Evolutionary conservation across 2,113 vertebrate genomes (phyloP), one percentile per base, ranked within the genome.

Genomic region (Sterna hirundo): DNA sequence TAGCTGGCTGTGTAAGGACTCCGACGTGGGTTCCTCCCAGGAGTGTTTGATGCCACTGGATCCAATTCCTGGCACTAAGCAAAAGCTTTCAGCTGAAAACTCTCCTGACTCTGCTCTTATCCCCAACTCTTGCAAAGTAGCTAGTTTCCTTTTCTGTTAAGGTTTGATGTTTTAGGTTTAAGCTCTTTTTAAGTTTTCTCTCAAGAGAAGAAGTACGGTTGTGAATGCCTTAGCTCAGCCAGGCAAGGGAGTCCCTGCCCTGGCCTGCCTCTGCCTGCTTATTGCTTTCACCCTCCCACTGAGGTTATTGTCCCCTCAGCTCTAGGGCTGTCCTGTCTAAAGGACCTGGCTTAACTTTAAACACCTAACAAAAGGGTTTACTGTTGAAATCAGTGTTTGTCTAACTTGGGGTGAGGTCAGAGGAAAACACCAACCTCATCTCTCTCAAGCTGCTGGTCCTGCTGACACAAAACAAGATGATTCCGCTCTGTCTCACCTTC

Each of bases 21-120:
- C 44, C 0, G 1, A 8, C 0, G 0, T 40, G 23, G 6, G 8
- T 52, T 88, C 15, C 9, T 74, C 34, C 26, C 46, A 20, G 42
- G 16, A 49, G n/a, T 6, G 10, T 77, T 86, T 57, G 61, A 54
- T 69, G 49, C 27, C 4, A 5, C 52, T 0, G 0, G 30, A 61
- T 88, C 36, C 0, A 0, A 40, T 82, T 75, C 32, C 27, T 65
- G 23, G 16, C 70, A 55, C n/a, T 82, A 44, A 92, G 47, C 21
- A 75, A 57, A 77, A 81, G 17, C 15, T 44, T 83, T 58, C n/a
- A 30, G 30, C 32, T 82, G 64, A 79, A 91, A 84, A 62, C 61
- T 90, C 26, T 86, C 25, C 40, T 29, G 22, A 65, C 16, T 95
- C 46, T 52, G 16, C 34, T 86, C 21, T 38, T 36, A 2, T 79